A percentile compares a stretch with the other conserved stretches of the same genome.
Evolutionary conservation across 35 echinoderm and acorn worm species (phyloP).

Genomic region (Stichopus chloronotus): DNA sequence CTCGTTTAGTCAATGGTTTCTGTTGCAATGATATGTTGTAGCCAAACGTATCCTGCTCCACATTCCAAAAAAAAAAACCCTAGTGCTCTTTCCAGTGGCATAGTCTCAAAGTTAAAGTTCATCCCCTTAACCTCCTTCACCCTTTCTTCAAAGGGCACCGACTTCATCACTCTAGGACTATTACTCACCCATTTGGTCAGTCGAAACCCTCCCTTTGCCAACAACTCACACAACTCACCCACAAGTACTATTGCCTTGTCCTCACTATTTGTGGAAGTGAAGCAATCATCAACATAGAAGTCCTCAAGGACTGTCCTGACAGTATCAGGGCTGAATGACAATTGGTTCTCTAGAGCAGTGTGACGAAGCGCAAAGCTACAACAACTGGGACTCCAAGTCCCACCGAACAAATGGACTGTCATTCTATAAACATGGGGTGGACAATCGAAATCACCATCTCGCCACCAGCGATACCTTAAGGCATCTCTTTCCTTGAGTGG

Average conservation of each 20-base stretch:
- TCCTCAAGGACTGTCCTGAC: constrained; percentile 24
- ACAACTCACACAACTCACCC: constrained; percentile 38
- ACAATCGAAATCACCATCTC: constrained; percentile 17
- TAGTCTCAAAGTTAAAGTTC: constrained; percentile 55
- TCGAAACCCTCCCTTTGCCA: constrained; percentile 65
- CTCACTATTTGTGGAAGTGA: constrained; percentile 46
- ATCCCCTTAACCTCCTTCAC: constrained; percentile 42
- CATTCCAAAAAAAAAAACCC: constrained; percentile 67
- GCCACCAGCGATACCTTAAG: constrained; percentile 69
- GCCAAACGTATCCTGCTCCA: constrained; percentile 48
- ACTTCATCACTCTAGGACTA: constrained; percentile 33
- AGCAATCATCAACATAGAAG: constrained; percentile 77
- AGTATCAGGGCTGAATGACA: neutral
- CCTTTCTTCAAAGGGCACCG: constrained; percentile 57
- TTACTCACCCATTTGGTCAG: too few relatives aligned
- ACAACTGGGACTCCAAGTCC: constrained; percentile 64
- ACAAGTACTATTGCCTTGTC: constrained; percentile 45
- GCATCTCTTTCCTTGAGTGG: constrained; percentile 40
- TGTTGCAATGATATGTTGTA: constrained; percentile 18
- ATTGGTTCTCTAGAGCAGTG: constrained; percentile 50
- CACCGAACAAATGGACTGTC: constrained; percentile 61
- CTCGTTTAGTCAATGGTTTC: constrained; percentile 62
- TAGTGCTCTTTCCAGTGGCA: constrained; percentile 61
- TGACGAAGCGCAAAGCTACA: constrained; percentile 57
- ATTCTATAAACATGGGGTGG: constrained; percentile 50